Evolutionary conservation across 2,797 vertebrate species (phyloP), one percentile per base, ranked within the genome.

Genomic region (Buphagus erythrorhynchus): DNA sequence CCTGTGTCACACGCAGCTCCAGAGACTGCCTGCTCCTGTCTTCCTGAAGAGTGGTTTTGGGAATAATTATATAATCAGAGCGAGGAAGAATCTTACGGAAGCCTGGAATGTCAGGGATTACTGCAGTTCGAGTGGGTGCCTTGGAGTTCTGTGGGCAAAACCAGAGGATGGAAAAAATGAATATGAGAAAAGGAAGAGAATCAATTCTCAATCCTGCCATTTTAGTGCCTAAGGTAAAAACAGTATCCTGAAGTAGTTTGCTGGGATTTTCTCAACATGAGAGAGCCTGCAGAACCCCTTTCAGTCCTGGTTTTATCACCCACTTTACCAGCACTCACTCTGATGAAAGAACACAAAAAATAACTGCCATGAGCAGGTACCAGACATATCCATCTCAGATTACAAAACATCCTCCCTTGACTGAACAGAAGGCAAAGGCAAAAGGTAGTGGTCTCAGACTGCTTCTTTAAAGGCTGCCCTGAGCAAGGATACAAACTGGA

Each of bases 81-180:
- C 99, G 99, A 52, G 99, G 99, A 28, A 99, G 99, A 96, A 99
- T 99, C 98, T 99, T 99, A 65, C 99, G 99, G 95, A 99, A 99
- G 86, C 99, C 99, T 77, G 99, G 99, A 86, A 99, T 97, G 88
- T 99, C 99, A 66, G 99, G 97, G 94, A 98, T 94, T 45, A 98
- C 93, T 24, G 98, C 93, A 40, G 97, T 84, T 91, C 98, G 93
- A 42, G 97, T 46, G 69, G 96, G 96, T 14, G 95, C 83, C 91
- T 97, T 98, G 59, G 98, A 97, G 76, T 95, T 98, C 97, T 99
- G 91, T 51, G 29, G 67, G 91, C 18, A 95, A 77, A 85, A 91
- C 48, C 16, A 76, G 82, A 92, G 40, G 8, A 57, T 3, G 6
- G 59, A 65, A 80, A 25, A 79, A 55, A 91, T 12, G 0, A 55